Evolutionary conservation across 1,140 invertebrate genomes (phyloP).

Genomic region (Danaus melanippus): DNA sequence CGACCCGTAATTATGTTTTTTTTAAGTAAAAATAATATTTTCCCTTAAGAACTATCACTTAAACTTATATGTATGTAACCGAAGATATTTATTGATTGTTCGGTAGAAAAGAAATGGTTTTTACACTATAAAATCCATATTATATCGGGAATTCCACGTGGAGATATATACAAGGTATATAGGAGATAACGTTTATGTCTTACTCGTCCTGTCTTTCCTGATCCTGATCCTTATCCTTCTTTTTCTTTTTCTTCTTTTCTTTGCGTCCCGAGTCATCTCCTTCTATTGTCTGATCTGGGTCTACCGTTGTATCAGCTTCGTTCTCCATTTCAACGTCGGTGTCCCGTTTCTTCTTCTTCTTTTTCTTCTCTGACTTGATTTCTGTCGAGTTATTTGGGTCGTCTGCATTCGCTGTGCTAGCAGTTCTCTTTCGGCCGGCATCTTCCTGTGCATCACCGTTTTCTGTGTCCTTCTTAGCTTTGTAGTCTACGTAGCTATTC

Average conservation of each 20-base stretch:
- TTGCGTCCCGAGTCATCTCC: conserved; percentile 65
- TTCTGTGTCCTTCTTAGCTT: conserved; percentile 51
- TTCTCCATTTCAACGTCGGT: conserved; percentile 67
- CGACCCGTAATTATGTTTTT: too few species aligned
- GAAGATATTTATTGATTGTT: too few species aligned
- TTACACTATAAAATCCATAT: neutral
- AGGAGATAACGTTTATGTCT: conserved; percentile 5
- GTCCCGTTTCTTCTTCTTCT: conserved; percentile 75
- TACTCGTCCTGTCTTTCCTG: conserved; percentile 68
- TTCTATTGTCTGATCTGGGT: conserved; percentile 28
- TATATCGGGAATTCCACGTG: too few species aligned
- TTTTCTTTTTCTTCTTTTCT: conserved; percentile 83
- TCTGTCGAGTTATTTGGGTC: conserved; percentile 54
- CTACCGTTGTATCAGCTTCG: conserved; percentile 60
- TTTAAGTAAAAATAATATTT: too few species aligned
- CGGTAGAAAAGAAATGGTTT: neutral
- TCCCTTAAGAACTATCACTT: too few species aligned
- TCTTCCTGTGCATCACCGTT: conserved; percentile 42
- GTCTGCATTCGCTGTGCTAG: conserved; percentile 69
- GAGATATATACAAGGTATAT: conserved; percentile 1
- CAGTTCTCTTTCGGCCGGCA: conserved; percentile 69
- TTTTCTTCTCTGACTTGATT: conserved; percentile 74
- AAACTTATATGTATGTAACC: too few species aligned
- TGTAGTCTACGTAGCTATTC: conserved; percentile 80
- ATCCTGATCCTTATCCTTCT: conserved; percentile 79